Conservation (phyloP, 2,888 invertebrate species). For the Hesperia comma region DNA sequence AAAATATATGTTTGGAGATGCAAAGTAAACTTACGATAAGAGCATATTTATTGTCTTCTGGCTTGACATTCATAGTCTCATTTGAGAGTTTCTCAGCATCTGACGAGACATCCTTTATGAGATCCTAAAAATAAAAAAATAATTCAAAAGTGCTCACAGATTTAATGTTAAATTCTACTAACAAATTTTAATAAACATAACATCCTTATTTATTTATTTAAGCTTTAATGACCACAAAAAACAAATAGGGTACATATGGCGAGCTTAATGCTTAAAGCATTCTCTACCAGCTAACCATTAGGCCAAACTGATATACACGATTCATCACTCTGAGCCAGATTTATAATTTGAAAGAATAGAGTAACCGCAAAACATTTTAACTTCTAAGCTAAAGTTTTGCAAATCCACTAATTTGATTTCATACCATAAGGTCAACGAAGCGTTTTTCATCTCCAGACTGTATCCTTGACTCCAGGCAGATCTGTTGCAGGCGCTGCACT, state of each 20-base stretch:
- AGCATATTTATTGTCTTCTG: constrained; percentile 47
- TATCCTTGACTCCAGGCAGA: constrained; percentile 58
- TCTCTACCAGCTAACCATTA: no score
- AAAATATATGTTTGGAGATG: no score
- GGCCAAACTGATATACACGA: no score
- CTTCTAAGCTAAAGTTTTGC: not conserved
- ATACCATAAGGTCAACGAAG: constrained; percentile 70
- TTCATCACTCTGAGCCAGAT: no score
- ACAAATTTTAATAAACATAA: no score
- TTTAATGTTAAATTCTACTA: no score
- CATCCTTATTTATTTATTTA: no score
- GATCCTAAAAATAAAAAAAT: constrained; percentile 55
- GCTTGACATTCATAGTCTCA: constrained; percentile 41
- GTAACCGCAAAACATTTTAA: not conserved
- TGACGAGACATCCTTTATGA: constrained; percentile 58
- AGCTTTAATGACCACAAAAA: no score
- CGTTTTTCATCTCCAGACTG: constrained; percentile 52
- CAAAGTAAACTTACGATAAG: constrained; percentile 49
- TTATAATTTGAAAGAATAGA: no score
- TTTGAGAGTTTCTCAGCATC: constrained; percentile 54
- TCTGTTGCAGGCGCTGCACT: constrained; percentile 62
- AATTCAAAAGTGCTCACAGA: not conserved
- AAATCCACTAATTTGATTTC: not conserved
- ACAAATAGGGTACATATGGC: no score
- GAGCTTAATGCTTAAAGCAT: no score